A percentile compares a stretch with the other conserved stretches of the same genome.
Conservation (phyloP, 2,888 invertebrate species). For the Drosophila melanosoma region DNA sequence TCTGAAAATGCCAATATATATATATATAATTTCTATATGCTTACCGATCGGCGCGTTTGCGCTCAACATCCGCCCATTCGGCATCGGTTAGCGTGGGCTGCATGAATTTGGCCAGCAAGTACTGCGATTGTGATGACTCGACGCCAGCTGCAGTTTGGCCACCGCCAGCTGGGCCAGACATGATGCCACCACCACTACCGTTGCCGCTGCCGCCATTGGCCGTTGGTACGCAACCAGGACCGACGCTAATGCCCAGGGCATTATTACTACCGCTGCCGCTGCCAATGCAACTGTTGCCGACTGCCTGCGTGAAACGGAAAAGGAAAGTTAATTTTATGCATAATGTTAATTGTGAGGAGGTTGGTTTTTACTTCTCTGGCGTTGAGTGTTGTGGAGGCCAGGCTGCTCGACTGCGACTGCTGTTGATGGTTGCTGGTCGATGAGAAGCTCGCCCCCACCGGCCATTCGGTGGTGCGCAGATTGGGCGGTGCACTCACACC, state of each 20-base stretch:
- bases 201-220: slow-evolving; percentile 63
- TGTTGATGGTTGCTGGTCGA: slow-evolving; percentile 82
- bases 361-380: slow-evolving; percentile 81
- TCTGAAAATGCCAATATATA: background rate
- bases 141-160: slow-evolving; percentile 64
- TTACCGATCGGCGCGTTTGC: slow-evolving; percentile 87
- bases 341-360: background rate
- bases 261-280: slow-evolving; percentile 67
- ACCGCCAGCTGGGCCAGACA: slow-evolving; percentile 54
- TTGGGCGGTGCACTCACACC: slow-evolving; percentile 68
- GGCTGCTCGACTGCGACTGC: slow-evolving; percentile 83
- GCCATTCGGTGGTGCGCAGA: slow-evolving; percentile 83
- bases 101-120: slow-evolving; percentile 86
- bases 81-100: slow-evolving; percentile 86
- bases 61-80: slow-evolving; percentile 86
- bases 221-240: slow-evolving; percentile 66
- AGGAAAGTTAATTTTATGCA: slow-evolving; percentile 1
- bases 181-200: slow-evolving; percentile 60
- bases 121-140: slow-evolving; percentile 80
- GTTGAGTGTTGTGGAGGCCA: slow-evolving; percentile 83
- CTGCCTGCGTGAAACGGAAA: slow-evolving; percentile 52
- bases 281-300: slow-evolving; percentile 72
- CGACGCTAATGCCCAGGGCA: slow-evolving; percentile 78
- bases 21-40: slow-evolving; percentile 4
- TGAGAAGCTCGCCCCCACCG: slow-evolving; percentile 81